A percentile compares a stretch with the other conserved stretches of the same genome.
These are phyloP conservation scores for Halictus ligatus DNA, from an alignment of 2,888 invertebrate species.

Conservation along the genomic window DNA sequence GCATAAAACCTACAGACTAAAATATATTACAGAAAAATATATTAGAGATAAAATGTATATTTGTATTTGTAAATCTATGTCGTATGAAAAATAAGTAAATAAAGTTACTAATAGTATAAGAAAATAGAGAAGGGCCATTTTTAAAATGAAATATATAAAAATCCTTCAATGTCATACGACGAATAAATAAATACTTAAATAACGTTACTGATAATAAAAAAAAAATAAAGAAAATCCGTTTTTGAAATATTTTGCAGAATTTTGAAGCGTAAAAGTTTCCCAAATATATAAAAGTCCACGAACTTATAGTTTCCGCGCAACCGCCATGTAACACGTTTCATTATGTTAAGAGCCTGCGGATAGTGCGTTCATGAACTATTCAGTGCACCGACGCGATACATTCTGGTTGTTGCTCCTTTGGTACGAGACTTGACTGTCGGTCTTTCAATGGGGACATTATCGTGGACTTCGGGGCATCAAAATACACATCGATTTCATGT, in stretches of 20 bases:
- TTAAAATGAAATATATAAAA: too few species aligned
- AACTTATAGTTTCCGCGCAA: conserved; percentile 4
- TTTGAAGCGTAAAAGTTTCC: not conserved
- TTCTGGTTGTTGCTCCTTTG: conserved; percentile 55
- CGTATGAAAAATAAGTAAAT: not conserved
- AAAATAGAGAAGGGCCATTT: not conserved
- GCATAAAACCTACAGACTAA: too few species aligned
- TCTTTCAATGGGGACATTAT: conserved; percentile 68
- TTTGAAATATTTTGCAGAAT: not conserved
- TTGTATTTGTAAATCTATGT: too few species aligned
- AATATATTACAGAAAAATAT: too few species aligned
- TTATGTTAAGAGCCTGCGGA: conserved; percentile 35
- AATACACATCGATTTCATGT: conserved; percentile 67
- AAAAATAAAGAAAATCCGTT: not conserved
- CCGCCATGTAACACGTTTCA: not conserved
- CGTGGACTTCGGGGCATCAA: conserved; percentile 61
- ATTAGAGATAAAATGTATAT: too few species aligned
- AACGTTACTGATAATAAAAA: not conserved
- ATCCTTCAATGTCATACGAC: too few species aligned
- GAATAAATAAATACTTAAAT: not conserved
- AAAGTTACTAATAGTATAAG: not conserved
- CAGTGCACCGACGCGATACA: conserved; percentile 30
- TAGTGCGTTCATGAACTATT: conserved; percentile 37
- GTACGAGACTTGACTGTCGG: conserved; percentile 45
- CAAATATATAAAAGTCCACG: not conserved